Evolutionary conservation across 1,140 invertebrate species (phyloP).

Genomic region (Aphis gossypii): DNA sequence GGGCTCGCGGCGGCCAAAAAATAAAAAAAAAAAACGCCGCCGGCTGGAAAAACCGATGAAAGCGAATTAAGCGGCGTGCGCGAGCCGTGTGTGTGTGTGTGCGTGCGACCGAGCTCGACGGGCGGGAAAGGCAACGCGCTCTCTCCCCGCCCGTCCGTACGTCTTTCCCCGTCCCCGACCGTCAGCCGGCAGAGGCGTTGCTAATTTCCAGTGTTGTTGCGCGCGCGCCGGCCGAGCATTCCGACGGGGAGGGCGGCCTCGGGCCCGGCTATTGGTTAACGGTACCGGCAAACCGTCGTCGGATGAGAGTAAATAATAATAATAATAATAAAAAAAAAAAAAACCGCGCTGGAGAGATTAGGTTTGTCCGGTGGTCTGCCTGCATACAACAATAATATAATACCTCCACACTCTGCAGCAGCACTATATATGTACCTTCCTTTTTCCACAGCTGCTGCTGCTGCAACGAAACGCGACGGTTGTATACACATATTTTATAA

Average conservation of each 20-base stretch:
- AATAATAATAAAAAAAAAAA: not conserved
- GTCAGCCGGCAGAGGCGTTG: slow-evolving; percentile 41
- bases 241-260: slow-evolving; percentile 47
- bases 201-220: slow-evolving; percentile 52
- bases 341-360: not conserved
- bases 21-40: not conserved
- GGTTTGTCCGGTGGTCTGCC: not conserved
- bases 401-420: not conserved
- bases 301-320: slow-evolving; percentile 22
- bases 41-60: slow-evolving; percentile 17
- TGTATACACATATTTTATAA: not conserved
- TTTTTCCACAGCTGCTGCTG: not conserved
- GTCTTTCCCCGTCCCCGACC: not conserved
- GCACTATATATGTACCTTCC: no score
- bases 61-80: not conserved
- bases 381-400: not conserved
- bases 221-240: slow-evolving; percentile 27
- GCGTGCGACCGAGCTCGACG: not conserved
- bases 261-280: slow-evolving; percentile 56
- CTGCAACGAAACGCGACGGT: not conserved
- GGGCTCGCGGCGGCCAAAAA: not conserved
- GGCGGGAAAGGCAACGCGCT: not conserved
- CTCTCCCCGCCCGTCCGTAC: not conserved
- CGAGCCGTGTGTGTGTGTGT: not conserved
- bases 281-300: slow-evolving; percentile 52